Base-by-base conservation (phyloP, 2,113 vertebrate genomes). In the Lathamus discolor region DNA sequence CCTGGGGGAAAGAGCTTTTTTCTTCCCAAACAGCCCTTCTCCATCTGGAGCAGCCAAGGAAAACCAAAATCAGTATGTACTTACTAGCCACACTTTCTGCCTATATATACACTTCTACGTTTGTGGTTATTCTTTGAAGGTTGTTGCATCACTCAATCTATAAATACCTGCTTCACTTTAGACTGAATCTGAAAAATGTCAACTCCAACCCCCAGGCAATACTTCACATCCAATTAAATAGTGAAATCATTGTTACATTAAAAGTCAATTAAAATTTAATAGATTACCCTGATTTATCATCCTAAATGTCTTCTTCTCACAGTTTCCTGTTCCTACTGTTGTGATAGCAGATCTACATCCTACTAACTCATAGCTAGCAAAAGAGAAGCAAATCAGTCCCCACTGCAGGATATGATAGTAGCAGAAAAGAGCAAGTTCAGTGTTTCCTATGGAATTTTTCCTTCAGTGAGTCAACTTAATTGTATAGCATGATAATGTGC, bases 241-340 rank as follows among this genome's bases (percentile, higher is more conserved):
- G 61, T 62, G 63, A 68, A 76, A 55, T 67, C 8, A 86, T 77
- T 94, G 35, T 23, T 41, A 88, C 73, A 91, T 88, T 83, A 88
- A 49, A n/a, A 90, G 59, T 63, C 19, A 81, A 91, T 92, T 94
- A 93, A 72, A 90, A 67, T 41, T 17, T 83, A 92, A 75, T 24
- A 83, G 64, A 41, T 13, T 19, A 57, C 82, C 41, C 46, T 43
- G 17, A 86, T 81, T 85, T 90, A 72, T 78, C 13, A 84, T 64
- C 33, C 57, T 92, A 35, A 64, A 82, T 89, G 69, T 61, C 29
- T 7, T 82, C 61, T 91, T 79, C 61, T 87, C 62, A 44, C 0
- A 1, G 31, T 75, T 85, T 72, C 74, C 74, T 76, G 14, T 72
- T 76, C 52, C 84, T 73, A 27, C 39, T 49, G 46, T 13, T 52